Evolutionary conservation across 2,888 invertebrate genomes (phyloP), one percentile per base, ranked within the genome.

Genomic region (Crepidodera aurea): DNA sequence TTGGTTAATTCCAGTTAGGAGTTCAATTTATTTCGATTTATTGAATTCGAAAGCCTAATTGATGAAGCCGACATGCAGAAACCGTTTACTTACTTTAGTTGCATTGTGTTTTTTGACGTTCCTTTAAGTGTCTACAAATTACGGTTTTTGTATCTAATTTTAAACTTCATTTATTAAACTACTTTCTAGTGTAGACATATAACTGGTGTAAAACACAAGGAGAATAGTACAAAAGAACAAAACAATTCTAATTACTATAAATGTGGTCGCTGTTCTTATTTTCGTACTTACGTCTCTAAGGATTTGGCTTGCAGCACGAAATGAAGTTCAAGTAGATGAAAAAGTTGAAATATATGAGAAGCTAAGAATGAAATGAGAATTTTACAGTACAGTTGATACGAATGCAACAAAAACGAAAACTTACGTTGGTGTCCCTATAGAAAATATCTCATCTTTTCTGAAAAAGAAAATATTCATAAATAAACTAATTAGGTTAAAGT

Each of bases 371-470:
- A 34, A 8, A 13, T 34, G 6, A 34, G 10, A 29, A 8, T 8
- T 29, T 29, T 8, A 5, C 10, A 25, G 13, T 10, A 34, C 2
- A 34, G 34, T 29, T 5, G 10, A 29, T 5, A 29, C 6, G 10
- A 29, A 29, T 29, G 13, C 13, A 34, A 34, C 18, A 18, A 50
- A 39, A 48, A 15, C 15, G 8, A 12, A 37, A 37, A 57, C 57
- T 57, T 57, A 57, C 57, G 57, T 57, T 22, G 57, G 6, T 34
- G 57, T 10, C 39, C 57, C 57, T 48, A 57, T 48, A 39, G 57
- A 57, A 60, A 51, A 60, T 54, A 60, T 60, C 22, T 60, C 51
- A 54, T 60, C 51, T 22, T 60, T 51, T 60, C 51, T 60, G 60
- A 51, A 60, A 59, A 59, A 51, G 34, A 51, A 60, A 53, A 51